Evolutionary conservation across 1,140 invertebrate genomes (phyloP), one percentile per base, ranked within the genome.

Genomic region (Drosophila subpulchrella): DNA sequence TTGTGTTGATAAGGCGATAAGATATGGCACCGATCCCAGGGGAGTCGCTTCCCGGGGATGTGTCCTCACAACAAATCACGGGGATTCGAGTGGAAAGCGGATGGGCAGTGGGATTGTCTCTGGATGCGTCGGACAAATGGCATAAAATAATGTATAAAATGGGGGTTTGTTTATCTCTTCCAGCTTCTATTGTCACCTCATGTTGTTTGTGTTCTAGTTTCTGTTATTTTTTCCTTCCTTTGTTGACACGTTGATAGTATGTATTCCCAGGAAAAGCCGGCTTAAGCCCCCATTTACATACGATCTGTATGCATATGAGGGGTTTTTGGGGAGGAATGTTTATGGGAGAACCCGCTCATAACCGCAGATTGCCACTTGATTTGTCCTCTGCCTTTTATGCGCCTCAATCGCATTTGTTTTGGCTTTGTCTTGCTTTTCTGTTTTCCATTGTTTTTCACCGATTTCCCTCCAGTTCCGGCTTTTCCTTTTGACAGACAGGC

Each of bases 221-320:
- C 8, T 15, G 7, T 15, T 8, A 11, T 11, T 17, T 30, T 12
- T 20, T 15, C 4, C 4, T 7, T n/a, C 8, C 58, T 41, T 34
- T 20, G 36, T 32, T 32, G 47, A 34, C 61, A 54, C 41, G 47
- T 44, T 50, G 70, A 60, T 73, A 38, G 46, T 59, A 39, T 73
- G 46, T 59, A 34, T 73, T 36, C 17, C 20, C 41, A 32, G 44
- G 6, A 61, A 75, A 72, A 81, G 72, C 81, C 77, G 42, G 67
- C 78, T 50, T 78, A 78, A 85, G 78, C 83, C 68, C 61, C 61
- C 65, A 75, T 88, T 88, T 78, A 75, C 83, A 85, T 81, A 79
- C 77, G 51, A 63, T 66, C 44, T 47, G 56, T 62, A 62, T 65
- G 59, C 59, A 78, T 74, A 67, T 58, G 55, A 48, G 17, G 42